Conservation (phyloP, 35 echinoderm and acorn worm species). For the Lytechinus variegatus region DNA sequence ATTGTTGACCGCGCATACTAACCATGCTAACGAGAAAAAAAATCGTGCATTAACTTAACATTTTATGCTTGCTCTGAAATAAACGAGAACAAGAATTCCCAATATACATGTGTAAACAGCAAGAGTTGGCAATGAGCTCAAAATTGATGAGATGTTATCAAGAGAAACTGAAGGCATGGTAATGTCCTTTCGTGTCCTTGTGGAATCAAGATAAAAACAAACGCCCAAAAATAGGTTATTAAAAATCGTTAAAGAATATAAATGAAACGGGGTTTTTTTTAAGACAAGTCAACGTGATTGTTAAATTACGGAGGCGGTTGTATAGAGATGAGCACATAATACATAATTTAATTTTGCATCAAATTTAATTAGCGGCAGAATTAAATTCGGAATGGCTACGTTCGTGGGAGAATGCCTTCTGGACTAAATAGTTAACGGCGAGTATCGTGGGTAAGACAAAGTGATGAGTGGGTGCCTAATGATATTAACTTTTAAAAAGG, state of each 20-base stretch:
- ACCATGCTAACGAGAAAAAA: too few relatives aligned
- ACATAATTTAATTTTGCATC: conserved; percentile 6
- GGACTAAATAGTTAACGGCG: not conserved
- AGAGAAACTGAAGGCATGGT: too few relatives aligned
- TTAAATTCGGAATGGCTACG: not conserved
- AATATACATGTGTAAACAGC: too few relatives aligned
- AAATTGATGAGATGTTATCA: too few relatives aligned
- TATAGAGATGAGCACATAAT: conserved; percentile 2
- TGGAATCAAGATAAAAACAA: too few relatives aligned
- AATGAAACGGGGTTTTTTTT: not conserved
- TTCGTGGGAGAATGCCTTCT: not conserved
- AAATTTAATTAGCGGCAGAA: not conserved
- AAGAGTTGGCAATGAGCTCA: too few relatives aligned
- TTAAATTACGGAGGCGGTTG: not conserved
- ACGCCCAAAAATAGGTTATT: too few relatives aligned
- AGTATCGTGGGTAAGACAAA: not conserved
- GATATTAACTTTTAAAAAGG: not conserved
- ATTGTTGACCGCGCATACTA: too few relatives aligned
- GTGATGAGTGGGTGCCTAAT: not conserved
- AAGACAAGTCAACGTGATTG: not conserved
- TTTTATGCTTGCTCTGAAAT: too few relatives aligned
- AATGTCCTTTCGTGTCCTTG: too few relatives aligned
- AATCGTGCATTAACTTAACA: too few relatives aligned
- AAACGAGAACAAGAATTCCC: too few relatives aligned
- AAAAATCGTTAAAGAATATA: not conserved